Base-by-base conservation (phyloP, 2,888 invertebrate species). In the Drosophila testacea region DNA sequence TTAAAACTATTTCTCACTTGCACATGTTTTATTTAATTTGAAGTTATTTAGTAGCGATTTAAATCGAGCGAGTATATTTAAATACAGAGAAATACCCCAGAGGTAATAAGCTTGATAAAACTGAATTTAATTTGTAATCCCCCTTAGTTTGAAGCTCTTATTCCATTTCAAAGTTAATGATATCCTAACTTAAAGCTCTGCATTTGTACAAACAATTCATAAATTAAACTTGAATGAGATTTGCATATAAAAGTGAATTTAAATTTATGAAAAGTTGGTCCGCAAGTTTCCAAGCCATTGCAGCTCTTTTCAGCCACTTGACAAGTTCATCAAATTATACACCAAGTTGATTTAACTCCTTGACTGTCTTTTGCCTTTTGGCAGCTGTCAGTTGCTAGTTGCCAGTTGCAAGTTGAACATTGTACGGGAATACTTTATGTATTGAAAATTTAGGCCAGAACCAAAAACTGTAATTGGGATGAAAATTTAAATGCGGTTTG, bases 271-370 rank as follows among this genome's bases (percentile, higher is more conserved):
- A 69, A 75, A 75, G 60, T 75, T 75, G 27, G 32, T 46, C 57
- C 30, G 54, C 56, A 39, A 72, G 57, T 61, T 76, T 48, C 44
- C 41, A 34, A 34, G 28, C 13, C 36, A 61, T 61, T 54, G 52
- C 52, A n/a, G 44, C 38, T 27, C 27, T 28, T 39, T 22, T 30
- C 57, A 50, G 28, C 48, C 76, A 76, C 76, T 77, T 69, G 73
- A 73, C 65, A 73, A 70, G 54, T 70, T 70, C 63, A 77, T 77
- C 74, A 77, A 77, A 77, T 77, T 70, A 67, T 51, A 60, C 22
- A 6, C 22, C 7, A 7, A 57, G 28, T 57, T 30, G 47, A 47
- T 30, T 57, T 47, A 57, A 48, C 68, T 48, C 13, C 59, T 44
- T 30, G 70, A 42, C 67, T 59, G 46, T 30, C 41, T 50, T 6